Evolutionary conservation across 2,888 invertebrate species (phyloP), one percentile per base, ranked within the genome.

Genomic region (Drosophila nr. fundita): DNA sequence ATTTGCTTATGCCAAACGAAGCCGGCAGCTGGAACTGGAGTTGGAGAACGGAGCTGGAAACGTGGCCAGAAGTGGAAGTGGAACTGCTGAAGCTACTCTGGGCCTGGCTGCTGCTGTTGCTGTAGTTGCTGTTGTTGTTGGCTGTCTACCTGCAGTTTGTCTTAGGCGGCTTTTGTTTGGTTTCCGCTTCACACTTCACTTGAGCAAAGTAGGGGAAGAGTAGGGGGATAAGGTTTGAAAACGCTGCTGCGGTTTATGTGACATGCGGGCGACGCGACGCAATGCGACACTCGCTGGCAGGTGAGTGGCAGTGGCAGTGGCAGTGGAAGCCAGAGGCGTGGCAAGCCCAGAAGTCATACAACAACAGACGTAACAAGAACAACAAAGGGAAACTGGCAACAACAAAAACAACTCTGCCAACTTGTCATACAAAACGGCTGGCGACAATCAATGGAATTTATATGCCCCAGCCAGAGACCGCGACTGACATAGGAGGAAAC

Each of bases 161-260:
- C 85, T 87, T 75, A 76, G 87, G 81, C 78, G 80, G 85, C 84
- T 82, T 89, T 89, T 89, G 87, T 89, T 88, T 85, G 83, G 84
- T 87, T 89, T 89, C 89, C 89, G 90, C 83, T 89, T 89, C 88
- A 89, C 90, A 89, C 90, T 89, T 86, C 83, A 86, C 89, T 82
- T 74, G 79, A 75, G 62, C 76, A 65, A 68, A 21, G 57, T 15
- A 57, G 58, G 61, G 32, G 52, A n/a, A 15, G 29, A 29, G 11
- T 11, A 29, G 6, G 11, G 45, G 40, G 30, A 49, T 15, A 29
- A 29, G 29, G 38, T 40, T 40, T 40, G 40, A 57, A 42, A 68
- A 54, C 40, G 73, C 54, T 68, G 80, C 74, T 88, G 90, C 87
- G 89, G 89, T 78, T 87, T 88, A 73, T 87, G 89, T 88, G 90